Percentiles rank a stretch among this genome's conserved stretches.
Evolutionary conservation across 2,797 vertebrate species (phyloP).

Genomic region (Lycodopsis pacificus): DNA sequence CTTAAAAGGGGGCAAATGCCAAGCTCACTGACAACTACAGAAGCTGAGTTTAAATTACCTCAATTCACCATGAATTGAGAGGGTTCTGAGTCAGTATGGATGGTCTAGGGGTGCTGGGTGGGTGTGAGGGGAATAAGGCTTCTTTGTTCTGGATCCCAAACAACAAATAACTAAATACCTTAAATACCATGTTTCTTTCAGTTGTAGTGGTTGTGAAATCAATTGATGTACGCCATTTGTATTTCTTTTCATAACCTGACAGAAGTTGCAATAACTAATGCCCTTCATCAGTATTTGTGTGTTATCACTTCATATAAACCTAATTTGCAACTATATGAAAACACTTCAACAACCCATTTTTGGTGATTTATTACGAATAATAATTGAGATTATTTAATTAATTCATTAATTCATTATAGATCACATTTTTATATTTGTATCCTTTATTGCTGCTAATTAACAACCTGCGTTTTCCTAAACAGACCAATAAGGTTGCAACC

Average conservation of each 20-base stretch:
- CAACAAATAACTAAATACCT: no score
- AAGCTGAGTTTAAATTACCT: neutral
- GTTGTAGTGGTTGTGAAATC: neutral
- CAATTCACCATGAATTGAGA: no score
- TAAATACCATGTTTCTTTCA: neutral
- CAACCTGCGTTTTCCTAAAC: neutral
- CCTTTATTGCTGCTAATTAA: neutral
- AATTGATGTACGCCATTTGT: neutral
- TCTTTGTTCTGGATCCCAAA: no score
- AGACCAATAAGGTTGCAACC: neutral
- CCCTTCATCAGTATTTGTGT: neutral
- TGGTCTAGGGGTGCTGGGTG: no score
- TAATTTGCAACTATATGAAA: neutral
- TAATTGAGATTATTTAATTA: neutral
- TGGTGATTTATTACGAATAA: neutral
- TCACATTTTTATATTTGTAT: neutral
- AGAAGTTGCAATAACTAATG: neutral
- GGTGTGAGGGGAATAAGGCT: no score
- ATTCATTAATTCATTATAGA: neutral
- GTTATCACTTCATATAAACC: neutral
- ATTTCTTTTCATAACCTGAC: neutral
- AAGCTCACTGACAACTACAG: constrained; percentile 4
- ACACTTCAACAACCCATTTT: neutral
- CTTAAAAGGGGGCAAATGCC: neutral
- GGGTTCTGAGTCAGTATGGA: no score